Percentiles rank a stretch among this genome's conserved stretches.
Evolutionary conservation across 1,140 invertebrate genomes (phyloP).

Genomic region (Bombus polaris): DNA sequence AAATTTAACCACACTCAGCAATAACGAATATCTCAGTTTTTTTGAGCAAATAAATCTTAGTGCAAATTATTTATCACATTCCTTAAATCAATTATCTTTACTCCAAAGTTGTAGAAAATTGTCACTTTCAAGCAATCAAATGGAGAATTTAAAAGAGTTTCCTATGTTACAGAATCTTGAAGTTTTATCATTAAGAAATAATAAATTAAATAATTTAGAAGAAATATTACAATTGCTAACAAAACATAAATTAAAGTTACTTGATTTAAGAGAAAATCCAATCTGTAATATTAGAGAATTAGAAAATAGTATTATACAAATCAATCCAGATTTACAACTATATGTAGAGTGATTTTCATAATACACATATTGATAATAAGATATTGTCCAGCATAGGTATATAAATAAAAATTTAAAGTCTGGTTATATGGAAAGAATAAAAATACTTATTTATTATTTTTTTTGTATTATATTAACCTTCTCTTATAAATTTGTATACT

Average conservation of each 20-base stretch:
- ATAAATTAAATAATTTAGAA: conserved; percentile 69
- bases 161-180: conserved; percentile 74
- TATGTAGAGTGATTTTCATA: conserved; percentile 29
- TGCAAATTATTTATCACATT: conserved; percentile 72
- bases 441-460: conserved; percentile 1
- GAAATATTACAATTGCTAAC: conserved; percentile 75
- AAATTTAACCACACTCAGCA: conserved; percentile 80
- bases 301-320: conserved; percentile 38
- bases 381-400: neutral
- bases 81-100: conserved; percentile 73
- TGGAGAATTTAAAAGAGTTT: conserved; percentile 72
- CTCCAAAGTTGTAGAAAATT: conserved; percentile 78
- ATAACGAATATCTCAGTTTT: conserved; percentile 82
- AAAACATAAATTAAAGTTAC: conserved; percentile 65
- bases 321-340: conserved; percentile 53
- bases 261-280: conserved; percentile 77
- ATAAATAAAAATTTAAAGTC: neutral
- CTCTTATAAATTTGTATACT: neutral
- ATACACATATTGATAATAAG: neutral
- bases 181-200: conserved; percentile 73
- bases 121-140: conserved; percentile 73
- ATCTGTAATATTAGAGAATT: conserved; percentile 53
- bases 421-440: neutral
- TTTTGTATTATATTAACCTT: neutral
- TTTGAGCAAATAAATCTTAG: conserved; percentile 78